A percentile compares a stretch with the other conserved stretches of the same genome.
These are phyloP conservation scores for Nomada ruficornis DNA, from an alignment of 2,888 invertebrate genomes.

Conservation along the genomic window DNA sequence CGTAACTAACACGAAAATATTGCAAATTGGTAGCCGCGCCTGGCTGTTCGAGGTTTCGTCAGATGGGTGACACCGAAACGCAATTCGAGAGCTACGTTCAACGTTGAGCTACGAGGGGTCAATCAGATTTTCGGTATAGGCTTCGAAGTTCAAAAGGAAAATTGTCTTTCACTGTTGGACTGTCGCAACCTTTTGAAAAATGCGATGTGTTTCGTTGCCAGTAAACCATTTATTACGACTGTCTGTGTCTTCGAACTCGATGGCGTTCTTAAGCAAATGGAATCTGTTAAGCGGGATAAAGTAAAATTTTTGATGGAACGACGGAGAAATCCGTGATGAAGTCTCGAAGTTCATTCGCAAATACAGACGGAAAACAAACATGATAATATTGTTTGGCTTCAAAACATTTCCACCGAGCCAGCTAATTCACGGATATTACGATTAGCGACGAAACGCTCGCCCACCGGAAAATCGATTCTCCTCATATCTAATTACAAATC, in stretches of 20 bases:
- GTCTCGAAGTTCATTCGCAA: constrained; percentile 57
- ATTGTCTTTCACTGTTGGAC: too few species aligned
- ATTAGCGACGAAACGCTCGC: constrained; percentile 45
- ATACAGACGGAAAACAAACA: constrained; percentile 71
- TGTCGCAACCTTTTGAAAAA: neutral
- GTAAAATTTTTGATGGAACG: constrained; percentile 53
- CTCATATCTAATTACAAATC: constrained; percentile 62
- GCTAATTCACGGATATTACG: constrained; percentile 68
- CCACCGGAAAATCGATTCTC: constrained; percentile 56
- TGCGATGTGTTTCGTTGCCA: neutral
- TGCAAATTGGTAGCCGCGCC: constrained; percentile 73
- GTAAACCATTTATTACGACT: neutral
- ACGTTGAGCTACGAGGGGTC: constrained; percentile 25
- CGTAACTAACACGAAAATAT: constrained; percentile 76
- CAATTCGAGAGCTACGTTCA: neutral
- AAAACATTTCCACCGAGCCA: constrained; percentile 65
- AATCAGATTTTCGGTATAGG: neutral
- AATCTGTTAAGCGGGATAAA: neutral
- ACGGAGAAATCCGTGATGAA: constrained; percentile 37
- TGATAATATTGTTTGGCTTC: constrained; percentile 66
- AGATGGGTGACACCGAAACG: constrained; percentile 26
- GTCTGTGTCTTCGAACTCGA: neutral
- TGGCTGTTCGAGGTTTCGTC: constrained; percentile 58
- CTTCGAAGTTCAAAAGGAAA: neutral
- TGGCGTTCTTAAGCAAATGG: neutral